These are phyloP conservation scores for Scytalopus superciliaris DNA, from an alignment of 2,113 vertebrate genomes.

Conservation along the genomic window DNA sequence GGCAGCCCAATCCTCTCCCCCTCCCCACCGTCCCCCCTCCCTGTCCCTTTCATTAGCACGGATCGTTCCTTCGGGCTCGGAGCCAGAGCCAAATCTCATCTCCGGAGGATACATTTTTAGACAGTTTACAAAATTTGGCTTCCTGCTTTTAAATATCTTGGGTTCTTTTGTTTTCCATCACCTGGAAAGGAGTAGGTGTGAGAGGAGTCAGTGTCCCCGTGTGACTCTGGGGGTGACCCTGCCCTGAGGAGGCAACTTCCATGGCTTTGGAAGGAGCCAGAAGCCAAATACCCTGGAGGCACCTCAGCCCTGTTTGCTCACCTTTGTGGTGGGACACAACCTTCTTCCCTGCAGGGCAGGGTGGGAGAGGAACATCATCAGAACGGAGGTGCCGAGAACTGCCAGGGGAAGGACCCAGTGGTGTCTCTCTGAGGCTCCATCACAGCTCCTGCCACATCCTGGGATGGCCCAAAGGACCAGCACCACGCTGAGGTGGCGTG, in stretches of 20 bases:
- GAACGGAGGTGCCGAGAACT: not conserved
- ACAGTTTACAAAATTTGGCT: constrained; percentile 44
- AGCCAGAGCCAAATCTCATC: constrained; percentile 14
- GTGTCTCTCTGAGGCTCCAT: fast-evolving
- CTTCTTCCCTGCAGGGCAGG: not conserved
- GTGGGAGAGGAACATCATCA: fast-evolving
- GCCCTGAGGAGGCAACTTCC: not conserved
- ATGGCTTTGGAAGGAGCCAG: not conserved
- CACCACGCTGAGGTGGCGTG: fast-evolving
- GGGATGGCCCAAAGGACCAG: not conserved
- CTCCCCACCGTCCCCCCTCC: fast-evolving
- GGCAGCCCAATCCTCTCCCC: not conserved
- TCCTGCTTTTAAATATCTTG: constrained; percentile 29
- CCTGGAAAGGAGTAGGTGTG: constrained; percentile 26
- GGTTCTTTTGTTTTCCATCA: constrained; percentile 11
- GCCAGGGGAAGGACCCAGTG: fast-evolving
- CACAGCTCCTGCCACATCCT: fast-evolving
- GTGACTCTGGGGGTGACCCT: not conserved
- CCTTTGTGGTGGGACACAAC: fast-evolving
- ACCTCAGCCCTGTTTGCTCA: not conserved
- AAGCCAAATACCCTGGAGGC: not conserved
- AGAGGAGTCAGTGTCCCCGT: not conserved
- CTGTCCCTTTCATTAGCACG: fast-evolving
- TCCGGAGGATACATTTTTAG: constrained; percentile 26
- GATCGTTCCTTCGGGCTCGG: not conserved